Evolutionary conservation across 2,888 invertebrate genomes (phyloP).

Genomic region (Pseudanteris insignis): DNA sequence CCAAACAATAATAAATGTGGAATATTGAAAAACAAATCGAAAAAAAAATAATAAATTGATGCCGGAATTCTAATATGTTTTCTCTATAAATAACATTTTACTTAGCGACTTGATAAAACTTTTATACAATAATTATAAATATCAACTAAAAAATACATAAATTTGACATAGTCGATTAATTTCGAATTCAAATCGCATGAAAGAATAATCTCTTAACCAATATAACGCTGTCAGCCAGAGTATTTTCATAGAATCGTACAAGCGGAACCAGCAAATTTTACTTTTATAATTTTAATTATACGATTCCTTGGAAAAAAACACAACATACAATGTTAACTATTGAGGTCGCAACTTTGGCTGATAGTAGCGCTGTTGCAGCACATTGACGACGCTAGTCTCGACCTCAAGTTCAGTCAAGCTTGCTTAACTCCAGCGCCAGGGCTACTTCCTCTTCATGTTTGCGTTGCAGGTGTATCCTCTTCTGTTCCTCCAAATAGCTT

Average conservation of each 20-base stretch:
- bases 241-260: no score
- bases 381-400: conserved; percentile 21
- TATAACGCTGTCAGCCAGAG: no score
- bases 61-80: no score
- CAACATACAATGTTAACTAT: neutral
- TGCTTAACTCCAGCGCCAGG: conserved; percentile 77
- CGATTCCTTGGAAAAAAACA: conserved; percentile 1
- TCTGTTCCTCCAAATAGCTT: conserved; percentile 73
- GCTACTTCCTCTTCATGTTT: conserved; percentile 79
- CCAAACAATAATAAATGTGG: no score
- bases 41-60: no score
- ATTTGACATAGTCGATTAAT: no score
- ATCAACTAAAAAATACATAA: neutral
- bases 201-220: no score
- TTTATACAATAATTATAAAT: neutral
- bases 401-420: conserved; percentile 63
- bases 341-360: neutral
- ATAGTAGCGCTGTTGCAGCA: neutral
- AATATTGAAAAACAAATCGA: no score
- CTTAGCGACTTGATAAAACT: neutral
- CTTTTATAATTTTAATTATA: neutral
- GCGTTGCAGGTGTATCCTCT: conserved; percentile 71
- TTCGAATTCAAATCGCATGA: no score
- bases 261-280: no score
- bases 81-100: no score